Conservation (phyloP, 2,888 invertebrate genomes). For the Hydraecia micacea region DNA sequence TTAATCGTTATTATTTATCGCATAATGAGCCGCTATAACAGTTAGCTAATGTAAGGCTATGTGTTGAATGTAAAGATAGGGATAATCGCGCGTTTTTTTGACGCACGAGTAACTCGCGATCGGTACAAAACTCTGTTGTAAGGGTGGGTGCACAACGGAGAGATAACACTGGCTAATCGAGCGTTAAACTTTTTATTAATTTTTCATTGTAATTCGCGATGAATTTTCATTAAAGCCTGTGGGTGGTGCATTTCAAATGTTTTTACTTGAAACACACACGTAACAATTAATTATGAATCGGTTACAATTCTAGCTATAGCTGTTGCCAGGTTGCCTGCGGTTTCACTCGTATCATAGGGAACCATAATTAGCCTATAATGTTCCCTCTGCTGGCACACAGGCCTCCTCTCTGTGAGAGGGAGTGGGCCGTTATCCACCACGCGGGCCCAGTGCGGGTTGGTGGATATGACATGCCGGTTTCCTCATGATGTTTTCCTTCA, state of each 20-base stretch:
- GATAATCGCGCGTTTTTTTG: conserved; percentile 50
- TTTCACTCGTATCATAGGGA: neutral
- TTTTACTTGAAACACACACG: conserved; percentile 10
- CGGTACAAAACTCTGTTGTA: conserved; percentile 31
- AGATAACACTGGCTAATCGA: conserved; percentile 42
- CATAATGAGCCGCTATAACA: conserved; percentile 74
- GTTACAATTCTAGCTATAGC: neutral
- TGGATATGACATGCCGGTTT: neutral
- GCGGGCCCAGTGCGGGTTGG: neutral
- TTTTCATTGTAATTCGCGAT: conserved; percentile 41
- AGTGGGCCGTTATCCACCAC: too few species aligned
- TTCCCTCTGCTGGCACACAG: too few species aligned
- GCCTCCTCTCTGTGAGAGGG: too few species aligned
- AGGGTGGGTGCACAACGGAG: conserved; percentile 44
- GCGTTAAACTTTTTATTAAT: conserved; percentile 50
- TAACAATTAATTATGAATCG: neutral
- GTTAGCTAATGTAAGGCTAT: conserved; percentile 66
- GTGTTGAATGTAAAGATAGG: conserved; percentile 65
- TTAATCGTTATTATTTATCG: conserved; percentile 82
- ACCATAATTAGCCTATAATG: neutral
- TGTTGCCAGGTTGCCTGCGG: neutral
- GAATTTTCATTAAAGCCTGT: conserved; percentile 43
- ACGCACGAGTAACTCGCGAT: conserved; percentile 45
- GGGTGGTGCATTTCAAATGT: conserved; percentile 16
- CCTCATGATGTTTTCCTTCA: neutral